phyloP scores from a whole-genome alignment of 1,140 invertebrate genomes.

The Scylla paramamosain region DNA sequence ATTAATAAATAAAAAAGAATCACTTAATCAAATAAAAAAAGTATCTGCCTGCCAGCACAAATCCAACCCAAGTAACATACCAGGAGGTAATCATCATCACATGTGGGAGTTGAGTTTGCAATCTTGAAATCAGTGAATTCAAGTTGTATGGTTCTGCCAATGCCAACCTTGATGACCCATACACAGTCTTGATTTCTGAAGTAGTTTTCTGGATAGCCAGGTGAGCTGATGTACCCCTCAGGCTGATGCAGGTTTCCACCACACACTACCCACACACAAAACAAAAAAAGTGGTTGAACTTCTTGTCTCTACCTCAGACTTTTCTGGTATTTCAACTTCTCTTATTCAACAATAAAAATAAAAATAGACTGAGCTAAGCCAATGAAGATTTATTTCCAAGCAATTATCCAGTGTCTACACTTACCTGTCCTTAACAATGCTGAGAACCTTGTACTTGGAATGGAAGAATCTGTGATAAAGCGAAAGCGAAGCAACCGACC shows the following conservation, averaged over 20 bases:
- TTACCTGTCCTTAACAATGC: background rate
- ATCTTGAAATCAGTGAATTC: constrained; percentile 86
- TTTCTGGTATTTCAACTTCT: too few relatives aligned
- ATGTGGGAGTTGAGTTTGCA: constrained; percentile 85
- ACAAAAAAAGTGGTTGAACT: too few relatives aligned
- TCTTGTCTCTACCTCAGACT: too few relatives aligned
- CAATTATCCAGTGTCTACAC: background rate
- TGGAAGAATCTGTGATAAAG: constrained; percentile 55
- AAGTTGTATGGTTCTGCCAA: constrained; percentile 85
- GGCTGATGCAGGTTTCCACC: constrained; percentile 61
- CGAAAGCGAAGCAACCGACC: constrained; percentile 52
- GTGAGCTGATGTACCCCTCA: constrained; percentile 83
- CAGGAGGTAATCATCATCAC: constrained; percentile 92
- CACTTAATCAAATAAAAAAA: too few relatives aligned
- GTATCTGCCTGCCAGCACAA: too few relatives aligned
- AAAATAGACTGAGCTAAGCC: too few relatives aligned
- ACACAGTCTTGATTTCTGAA: constrained; percentile 87
- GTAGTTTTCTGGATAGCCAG: constrained; percentile 89
- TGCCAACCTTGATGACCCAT: constrained; percentile 85
- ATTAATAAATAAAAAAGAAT: background rate
- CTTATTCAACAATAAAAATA: too few relatives aligned
- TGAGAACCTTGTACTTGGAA: background rate
- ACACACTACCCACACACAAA: constrained; percentile 55
- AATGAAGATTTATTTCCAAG: too few relatives aligned
- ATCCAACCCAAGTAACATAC: constrained; percentile 79